Percentiles rank a stretch among this genome's conserved stretches.
These are phyloP conservation scores for Achatina immaculata DNA, from an alignment of 1,140 invertebrate genomes.

Conservation along the genomic window DNA sequence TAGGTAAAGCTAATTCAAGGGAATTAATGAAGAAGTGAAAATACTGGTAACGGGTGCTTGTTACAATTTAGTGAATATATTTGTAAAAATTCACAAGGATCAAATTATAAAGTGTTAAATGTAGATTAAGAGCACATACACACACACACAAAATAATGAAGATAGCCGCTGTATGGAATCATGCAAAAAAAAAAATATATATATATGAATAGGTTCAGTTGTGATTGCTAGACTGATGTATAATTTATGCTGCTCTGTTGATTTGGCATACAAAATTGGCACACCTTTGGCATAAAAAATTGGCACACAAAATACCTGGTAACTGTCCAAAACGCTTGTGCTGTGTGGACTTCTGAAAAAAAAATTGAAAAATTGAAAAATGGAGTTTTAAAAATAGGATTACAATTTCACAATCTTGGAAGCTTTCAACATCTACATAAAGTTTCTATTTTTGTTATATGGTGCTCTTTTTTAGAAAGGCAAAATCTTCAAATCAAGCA, in stretches of 20 bases:
- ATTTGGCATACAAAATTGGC: background rate
- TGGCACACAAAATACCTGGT: background rate
- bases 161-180: too few species aligned
- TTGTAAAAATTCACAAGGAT: too few species aligned
- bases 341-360: background rate
- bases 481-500: background rate
- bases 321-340: conserved; percentile 12
- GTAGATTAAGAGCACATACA: background rate
- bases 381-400: background rate
- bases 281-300: background rate
- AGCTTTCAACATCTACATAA: background rate
- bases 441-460: background rate
- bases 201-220: background rate
- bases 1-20: too few species aligned
- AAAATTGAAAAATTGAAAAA: background rate
- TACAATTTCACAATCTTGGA: background rate
- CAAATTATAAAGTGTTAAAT: too few species aligned
- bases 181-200: background rate
- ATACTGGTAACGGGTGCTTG: too few species aligned
- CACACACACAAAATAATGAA: background rate
- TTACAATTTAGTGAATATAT: too few species aligned
- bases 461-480: background rate
- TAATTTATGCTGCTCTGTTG: background rate
- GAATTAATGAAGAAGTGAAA: too few species aligned
- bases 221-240: background rate